phyloP scores from a whole-genome alignment of 2,797 vertebrate species.

The Mergus octosetaceus region DNA sequence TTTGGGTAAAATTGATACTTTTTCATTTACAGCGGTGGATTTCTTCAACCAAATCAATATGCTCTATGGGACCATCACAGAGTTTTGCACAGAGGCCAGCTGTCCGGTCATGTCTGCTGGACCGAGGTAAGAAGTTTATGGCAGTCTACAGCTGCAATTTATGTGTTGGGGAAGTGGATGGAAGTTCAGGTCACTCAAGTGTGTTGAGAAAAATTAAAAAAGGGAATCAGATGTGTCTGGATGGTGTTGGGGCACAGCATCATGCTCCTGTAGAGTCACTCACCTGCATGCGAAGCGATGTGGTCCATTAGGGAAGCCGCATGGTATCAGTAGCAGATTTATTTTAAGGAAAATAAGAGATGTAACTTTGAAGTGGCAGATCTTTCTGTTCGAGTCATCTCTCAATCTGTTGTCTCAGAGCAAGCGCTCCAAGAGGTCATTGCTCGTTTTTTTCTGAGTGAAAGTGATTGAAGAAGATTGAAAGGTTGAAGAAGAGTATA shows the following conservation, averaged over 20 bases:
- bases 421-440: rapidly evolving
- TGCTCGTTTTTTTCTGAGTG: neutral
- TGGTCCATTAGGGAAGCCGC: neutral
- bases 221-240: rapidly evolving
- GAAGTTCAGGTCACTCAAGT: rapidly evolving
- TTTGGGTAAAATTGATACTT: rapidly evolving
- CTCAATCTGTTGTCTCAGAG: neutral
- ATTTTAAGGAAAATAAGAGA: neutral
- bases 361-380: neutral
- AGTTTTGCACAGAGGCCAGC: slow-evolving; percentile 94
- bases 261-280: rapidly evolving
- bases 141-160: rapidly evolving
- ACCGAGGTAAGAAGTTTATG: slow-evolving; percentile 80
- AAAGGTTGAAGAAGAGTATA: no score
- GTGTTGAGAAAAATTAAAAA: rapidly evolving
- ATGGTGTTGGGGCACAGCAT: rapidly evolving
- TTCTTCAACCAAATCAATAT: slow-evolving; percentile 99
- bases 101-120: slow-evolving; percentile 96
- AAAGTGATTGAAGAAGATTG: neutral
- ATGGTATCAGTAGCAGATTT: rapidly evolving
- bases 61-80: slow-evolving; percentile 96
- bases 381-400: neutral
- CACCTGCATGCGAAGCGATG: rapidly evolving
- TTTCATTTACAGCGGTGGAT: slow-evolving; percentile 86
- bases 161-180: rapidly evolving